A percentile compares a stretch with the other conserved stretches of the same genome.
Evolutionary conservation across 2,888 invertebrate genomes (phyloP).

Genomic region (Podotricha telesiphe): DNA sequence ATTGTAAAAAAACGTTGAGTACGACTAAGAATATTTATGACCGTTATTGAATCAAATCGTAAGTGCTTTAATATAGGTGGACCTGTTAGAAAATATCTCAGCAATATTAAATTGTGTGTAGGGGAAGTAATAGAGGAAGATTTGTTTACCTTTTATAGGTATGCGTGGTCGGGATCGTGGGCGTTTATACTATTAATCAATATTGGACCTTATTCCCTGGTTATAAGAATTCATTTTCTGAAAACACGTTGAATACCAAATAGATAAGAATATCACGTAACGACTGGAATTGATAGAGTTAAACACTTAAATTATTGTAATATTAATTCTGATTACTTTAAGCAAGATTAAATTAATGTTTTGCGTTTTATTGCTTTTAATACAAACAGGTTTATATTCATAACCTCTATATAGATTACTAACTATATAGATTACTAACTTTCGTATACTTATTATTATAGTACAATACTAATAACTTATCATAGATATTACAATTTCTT

Average conservation of each 20-base stretch:
- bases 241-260: slow-evolving; percentile 6
- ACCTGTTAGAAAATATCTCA: slow-evolving; percentile 30
- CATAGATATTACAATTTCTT: no score
- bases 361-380: not conserved
- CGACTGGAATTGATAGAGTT: slow-evolving; percentile 34
- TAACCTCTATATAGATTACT: not conserved
- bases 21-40: not conserved
- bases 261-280: slow-evolving; percentile 36
- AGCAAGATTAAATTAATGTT: slow-evolving; percentile 18
- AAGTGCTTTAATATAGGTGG: not conserved
- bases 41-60: not conserved
- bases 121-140: slow-evolving; percentile 36
- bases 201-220: slow-evolving; percentile 15
- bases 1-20: not conserved
- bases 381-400: not conserved
- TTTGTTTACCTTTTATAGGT: slow-evolving; percentile 40
- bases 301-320: slow-evolving; percentile 34
- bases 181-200: slow-evolving; percentile 26
- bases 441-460: not conserved
- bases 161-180: slow-evolving; percentile 38
- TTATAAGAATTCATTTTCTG: slow-evolving; percentile 16
- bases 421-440: not conserved
- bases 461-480: not conserved
- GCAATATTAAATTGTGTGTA: slow-evolving; percentile 31
- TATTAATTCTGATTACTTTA: slow-evolving; percentile 34